A percentile compares a stretch with the other conserved stretches of the same genome.
These are phyloP conservation scores for Orthosia incerta DNA, from an alignment of 2,888 invertebrate species.

Conservation along the genomic window DNA sequence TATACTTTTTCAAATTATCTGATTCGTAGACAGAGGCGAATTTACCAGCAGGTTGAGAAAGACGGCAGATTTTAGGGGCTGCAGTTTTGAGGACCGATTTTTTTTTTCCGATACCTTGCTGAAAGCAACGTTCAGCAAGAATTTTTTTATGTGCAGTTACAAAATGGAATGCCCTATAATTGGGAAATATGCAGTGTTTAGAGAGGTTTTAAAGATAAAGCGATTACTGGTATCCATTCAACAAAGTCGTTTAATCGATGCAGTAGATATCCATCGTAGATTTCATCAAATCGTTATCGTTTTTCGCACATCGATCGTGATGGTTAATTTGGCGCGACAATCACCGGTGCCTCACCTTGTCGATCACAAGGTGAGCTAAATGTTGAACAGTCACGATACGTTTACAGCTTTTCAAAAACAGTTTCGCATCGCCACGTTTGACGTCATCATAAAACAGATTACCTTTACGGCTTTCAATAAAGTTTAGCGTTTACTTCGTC, in stretches of 20 bases:
- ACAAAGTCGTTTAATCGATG: constrained; percentile 50
- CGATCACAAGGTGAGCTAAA: constrained; percentile 62
- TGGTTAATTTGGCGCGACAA: constrained; percentile 62
- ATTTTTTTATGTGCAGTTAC: too few species aligned
- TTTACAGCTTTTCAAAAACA: constrained; percentile 32
- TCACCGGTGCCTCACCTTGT: constrained; percentile 55
- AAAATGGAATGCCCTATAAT: too few species aligned
- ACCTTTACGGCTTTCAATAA: constrained; percentile 26
- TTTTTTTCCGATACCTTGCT: too few species aligned
- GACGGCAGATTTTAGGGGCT: too few species aligned
- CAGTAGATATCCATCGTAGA: constrained; percentile 35
- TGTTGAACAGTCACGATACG: constrained; percentile 71
- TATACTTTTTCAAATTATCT: too few species aligned
- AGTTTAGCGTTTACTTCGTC: constrained; percentile 28
- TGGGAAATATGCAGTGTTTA: background rate
- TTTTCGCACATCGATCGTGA: constrained; percentile 58
- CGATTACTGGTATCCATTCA: background rate
- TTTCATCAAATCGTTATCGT: constrained; percentile 45
- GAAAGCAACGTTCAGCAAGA: too few species aligned
- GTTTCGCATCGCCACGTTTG: constrained; percentile 36
- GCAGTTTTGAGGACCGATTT: too few species aligned
- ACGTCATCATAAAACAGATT: constrained; percentile 45
- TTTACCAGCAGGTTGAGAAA: too few species aligned
- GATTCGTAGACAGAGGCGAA: too few species aligned
- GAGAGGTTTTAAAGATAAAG: background rate